Evolutionary conservation across 1,140 invertebrate species (phyloP).

Genomic region (Cydia splendana): DNA sequence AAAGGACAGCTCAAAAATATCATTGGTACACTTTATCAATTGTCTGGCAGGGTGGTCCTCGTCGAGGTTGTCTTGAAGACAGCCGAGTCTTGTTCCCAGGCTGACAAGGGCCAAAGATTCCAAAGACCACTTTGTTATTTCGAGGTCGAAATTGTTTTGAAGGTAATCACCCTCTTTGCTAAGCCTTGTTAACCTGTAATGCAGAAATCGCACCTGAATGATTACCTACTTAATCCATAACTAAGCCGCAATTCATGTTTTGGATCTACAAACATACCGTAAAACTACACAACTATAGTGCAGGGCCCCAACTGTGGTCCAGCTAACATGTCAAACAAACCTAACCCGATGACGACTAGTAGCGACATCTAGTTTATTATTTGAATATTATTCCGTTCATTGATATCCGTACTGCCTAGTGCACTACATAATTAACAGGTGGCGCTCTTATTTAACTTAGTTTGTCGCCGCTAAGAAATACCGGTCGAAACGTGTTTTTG

Average conservation of each 20-base stretch:
- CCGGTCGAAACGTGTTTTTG: too few relatives aligned
- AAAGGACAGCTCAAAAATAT: conserved; percentile 82
- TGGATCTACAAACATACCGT: background rate
- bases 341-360: too few relatives aligned
- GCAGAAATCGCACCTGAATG: conserved; percentile 30
- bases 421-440: too few relatives aligned
- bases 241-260: background rate
- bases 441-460: too few relatives aligned
- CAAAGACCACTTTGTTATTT: conserved; percentile 84
- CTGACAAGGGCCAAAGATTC: conserved; percentile 85
- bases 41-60: conserved; percentile 78
- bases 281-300: too few relatives aligned
- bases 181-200: conserved; percentile 47
- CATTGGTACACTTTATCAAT: conserved; percentile 82
- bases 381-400: too few relatives aligned
- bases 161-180: conserved; percentile 48
- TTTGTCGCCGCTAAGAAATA: too few relatives aligned
- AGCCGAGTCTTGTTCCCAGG: conserved; percentile 83
- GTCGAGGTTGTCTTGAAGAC: conserved; percentile 74
- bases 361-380: too few relatives aligned
- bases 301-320: too few relatives aligned
- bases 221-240: background rate
- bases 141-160: conserved; percentile 79
- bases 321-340: too few relatives aligned
- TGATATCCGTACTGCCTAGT: too few relatives aligned